Evolutionary conservation across 2,888 invertebrate species (phyloP).

Genomic region (Lepidochitona cinerea): DNA sequence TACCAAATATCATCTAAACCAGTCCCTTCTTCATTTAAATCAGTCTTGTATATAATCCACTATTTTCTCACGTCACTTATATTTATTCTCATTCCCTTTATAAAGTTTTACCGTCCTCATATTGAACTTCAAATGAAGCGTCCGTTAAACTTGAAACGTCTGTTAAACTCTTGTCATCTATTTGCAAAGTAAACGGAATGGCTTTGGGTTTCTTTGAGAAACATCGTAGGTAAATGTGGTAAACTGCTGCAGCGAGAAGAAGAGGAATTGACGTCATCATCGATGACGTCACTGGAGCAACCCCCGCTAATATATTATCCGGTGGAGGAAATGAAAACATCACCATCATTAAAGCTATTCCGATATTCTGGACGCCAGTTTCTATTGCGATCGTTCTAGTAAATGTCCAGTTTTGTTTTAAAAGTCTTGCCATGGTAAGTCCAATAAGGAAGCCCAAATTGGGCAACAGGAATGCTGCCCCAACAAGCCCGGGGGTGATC

Average conservation of each 20-base stretch:
- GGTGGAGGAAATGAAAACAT: conserved; percentile 87
- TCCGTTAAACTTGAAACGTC: no score
- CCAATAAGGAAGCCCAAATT: conserved; percentile 61
- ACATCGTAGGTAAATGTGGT: conserved; percentile 38
- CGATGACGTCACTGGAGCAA: conserved; percentile 75
- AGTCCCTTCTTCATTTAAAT: no score
- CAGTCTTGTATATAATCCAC: no score
- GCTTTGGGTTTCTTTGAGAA: neutral
- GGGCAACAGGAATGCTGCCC: conserved; percentile 60
- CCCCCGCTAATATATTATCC: conserved; percentile 87
- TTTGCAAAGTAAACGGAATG: no score
- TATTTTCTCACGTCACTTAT: no score
- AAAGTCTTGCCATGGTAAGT: conserved; percentile 48
- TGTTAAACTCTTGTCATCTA: no score
- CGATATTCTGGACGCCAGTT: conserved; percentile 89
- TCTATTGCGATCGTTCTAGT: conserved; percentile 87
- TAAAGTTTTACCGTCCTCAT: no score
- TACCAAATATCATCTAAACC: no score
- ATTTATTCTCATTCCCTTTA: no score
- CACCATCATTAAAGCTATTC: conserved; percentile 90
- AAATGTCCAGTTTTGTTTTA: conserved; percentile 49
- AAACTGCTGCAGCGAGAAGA: conserved; percentile 67
- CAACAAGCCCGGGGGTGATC: conserved; percentile 75
- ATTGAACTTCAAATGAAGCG: no score
- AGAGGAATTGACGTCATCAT: conserved; percentile 95